phyloP scores from a whole-genome alignment of 2,888 invertebrate genomes.

The Mythimna ferrago region DNA sequence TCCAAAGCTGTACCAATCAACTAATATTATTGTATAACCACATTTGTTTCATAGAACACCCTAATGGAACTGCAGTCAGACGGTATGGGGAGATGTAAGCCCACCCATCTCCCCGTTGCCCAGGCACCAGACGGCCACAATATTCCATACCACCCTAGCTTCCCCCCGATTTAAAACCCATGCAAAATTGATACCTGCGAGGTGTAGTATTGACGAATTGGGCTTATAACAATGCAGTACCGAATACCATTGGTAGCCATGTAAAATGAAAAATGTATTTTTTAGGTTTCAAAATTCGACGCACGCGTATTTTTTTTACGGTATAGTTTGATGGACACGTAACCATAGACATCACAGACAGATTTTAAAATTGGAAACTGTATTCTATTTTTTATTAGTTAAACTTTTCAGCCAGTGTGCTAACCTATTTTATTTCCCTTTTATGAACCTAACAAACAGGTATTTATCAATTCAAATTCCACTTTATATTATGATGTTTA shows the following conservation, averaged over 20 bases:
- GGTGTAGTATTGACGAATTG: constrained; percentile 47
- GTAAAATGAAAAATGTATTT: constrained; percentile 1
- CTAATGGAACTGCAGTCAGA: constrained; percentile 37
- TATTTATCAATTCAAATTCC: constrained; percentile 4
- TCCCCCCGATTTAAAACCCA: constrained; percentile 21
- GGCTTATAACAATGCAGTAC: constrained; percentile 17
- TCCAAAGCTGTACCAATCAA: constrained; percentile 29
- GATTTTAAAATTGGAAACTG: not conserved
- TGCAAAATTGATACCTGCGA: constrained; percentile 44
- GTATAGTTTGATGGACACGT: not conserved
- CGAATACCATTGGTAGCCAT: not conserved
- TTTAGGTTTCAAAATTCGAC: constrained; percentile 23
- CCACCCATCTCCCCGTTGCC: constrained; percentile 61
- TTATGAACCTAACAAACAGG: not conserved
- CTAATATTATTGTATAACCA: constrained; percentile 25
- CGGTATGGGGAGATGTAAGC: constrained; percentile 54
- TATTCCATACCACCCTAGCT: constrained; percentile 13
- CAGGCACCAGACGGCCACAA: constrained; percentile 46
- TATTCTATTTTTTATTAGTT: not conserved
- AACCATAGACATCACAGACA: not conserved
- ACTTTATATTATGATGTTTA: constrained; percentile 5
- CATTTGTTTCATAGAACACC: constrained; percentile 26
- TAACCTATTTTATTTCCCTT: not conserved
- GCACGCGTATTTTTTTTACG: not conserved
- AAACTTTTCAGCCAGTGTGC: not conserved